Base-by-base conservation (phyloP, 53 echinoderm and acorn worm genomes). In the Zoroaster sp. region DNA sequence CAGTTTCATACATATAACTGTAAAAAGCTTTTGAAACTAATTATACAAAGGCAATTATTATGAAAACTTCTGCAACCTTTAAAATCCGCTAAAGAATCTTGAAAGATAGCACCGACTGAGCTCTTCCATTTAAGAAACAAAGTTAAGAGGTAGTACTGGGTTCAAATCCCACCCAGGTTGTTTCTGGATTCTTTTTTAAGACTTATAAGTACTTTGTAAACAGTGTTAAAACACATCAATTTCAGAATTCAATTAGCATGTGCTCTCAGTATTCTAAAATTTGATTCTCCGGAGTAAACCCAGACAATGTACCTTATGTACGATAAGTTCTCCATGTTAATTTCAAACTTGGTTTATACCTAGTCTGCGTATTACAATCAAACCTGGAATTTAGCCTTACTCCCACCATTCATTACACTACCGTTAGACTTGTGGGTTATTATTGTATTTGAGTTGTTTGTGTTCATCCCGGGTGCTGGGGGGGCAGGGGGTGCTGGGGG, bases 351-450 rank as follows among this genome's bases (percentile, higher is more conserved):
- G 10, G 28, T 10, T 25, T 59, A 10, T 9, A 9, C 25, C 28
- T 0, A 59, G 63, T 59, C 8, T 8, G 28, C 21, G 63, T 53
- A 20, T 9, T 21, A 20, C 20, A 11, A 59, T 59, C 28, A 59
- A 59, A 85, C 85, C 32, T 70, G 85, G 28, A 85, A 71, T 20
- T 85, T 85, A 36, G 85, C 85, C 35, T n/a, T 51, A 20, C 70
- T 38, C 11, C 49, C 71, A 20, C 23, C 37, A 54, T 38, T 40
- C 38, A 37, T 51, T 32, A 35, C 31, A 5, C 17, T 32, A 20
- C 78, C 78, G 21, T 78, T 78, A 23, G 14, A 18, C 23, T 40
- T 20, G 36, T 11, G n/a, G 14, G 28, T 42, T 17, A 28, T 32
- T 0, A 30, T 23, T 21, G 36, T 71, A 38, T 85, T 85, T 51